These are phyloP conservation scores for Drosophila elegans DNA, from an alignment of 1,140 invertebrate species.

Conservation along the genomic window DNA sequence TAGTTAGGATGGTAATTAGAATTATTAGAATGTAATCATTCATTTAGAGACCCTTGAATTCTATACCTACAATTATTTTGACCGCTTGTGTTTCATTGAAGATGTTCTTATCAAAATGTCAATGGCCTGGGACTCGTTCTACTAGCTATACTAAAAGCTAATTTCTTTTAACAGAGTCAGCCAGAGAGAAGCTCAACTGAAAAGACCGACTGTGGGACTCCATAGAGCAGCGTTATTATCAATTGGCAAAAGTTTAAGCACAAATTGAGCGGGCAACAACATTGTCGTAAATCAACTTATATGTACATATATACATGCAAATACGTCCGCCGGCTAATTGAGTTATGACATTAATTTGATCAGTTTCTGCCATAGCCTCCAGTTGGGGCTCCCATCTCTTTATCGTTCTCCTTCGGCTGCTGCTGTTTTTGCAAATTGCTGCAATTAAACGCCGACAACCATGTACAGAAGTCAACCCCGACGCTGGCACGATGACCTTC, in stretches of 20 bases:
- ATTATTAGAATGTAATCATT: too few relatives aligned
- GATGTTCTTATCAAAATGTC: constrained; percentile 31
- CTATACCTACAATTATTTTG: not conserved
- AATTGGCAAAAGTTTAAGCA: constrained; percentile 63
- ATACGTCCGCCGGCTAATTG: constrained; percentile 68
- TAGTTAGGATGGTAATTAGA: too few relatives aligned
- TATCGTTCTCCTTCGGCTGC: constrained; percentile 15
- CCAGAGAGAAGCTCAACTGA: constrained; percentile 12
- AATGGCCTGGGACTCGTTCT: constrained; percentile 21
- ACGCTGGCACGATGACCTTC: constrained; percentile 70
- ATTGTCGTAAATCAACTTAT: constrained; percentile 47
- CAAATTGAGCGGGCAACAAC: constrained; percentile 53
- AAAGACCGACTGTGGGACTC: not conserved
- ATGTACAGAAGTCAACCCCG: constrained; percentile 31
- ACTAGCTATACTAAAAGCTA: constrained; percentile 5
- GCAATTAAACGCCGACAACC: constrained; percentile 70
- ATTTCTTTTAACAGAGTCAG: not conserved
- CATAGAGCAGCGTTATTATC: constrained; percentile 32
- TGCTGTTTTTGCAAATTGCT: constrained; percentile 59
- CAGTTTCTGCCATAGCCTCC: constrained; percentile 33
- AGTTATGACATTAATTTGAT: constrained; percentile 83
- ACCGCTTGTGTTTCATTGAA: not conserved
- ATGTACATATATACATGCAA: constrained; percentile 38
- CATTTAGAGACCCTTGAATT: too few relatives aligned
- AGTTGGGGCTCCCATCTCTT: constrained; percentile 3